Evolutionary conservation across 2,797 vertebrate genomes (phyloP), one percentile per base, ranked within the genome.

Genomic region (Spatula clypeata): DNA sequence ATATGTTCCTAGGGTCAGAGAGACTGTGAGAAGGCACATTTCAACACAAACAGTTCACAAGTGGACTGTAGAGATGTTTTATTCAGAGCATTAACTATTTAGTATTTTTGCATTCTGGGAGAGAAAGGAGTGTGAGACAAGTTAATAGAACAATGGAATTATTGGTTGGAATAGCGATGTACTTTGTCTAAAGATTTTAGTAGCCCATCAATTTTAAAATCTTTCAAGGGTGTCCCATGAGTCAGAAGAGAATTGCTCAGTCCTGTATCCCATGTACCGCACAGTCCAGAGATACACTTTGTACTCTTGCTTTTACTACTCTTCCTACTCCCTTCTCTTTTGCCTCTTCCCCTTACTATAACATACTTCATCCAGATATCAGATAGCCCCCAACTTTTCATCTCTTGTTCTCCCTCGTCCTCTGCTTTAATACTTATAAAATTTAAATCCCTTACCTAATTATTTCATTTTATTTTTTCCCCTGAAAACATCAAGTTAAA

Each of bases 21-120:
- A 32, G 61, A 91, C 40, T 87, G 75, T 94, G 81, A 91, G 75
- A 85, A 93, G 86, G 45, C 36, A 67, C 61, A 67, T 93, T 96
- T 92, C 65, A 57, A 58, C 0, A 14, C 92, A 91, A 82, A 88
- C 44, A 42, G 74, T 87, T 87, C 88, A 75, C 74, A 91, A 69
- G 54, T 51, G 26, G 61, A 36, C 38, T 89, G 69, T 42, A 93
- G 74, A 83, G 31, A 86, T 95, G 73, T 95, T 96, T 96, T 93
- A 90, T 94, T 96, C 79, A 95, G 38, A 90, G 21, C 79, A 96
- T 96, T 92, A 93, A 92, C 93, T 96, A 88, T 93, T 96, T 79
- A 97, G 58, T 47, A 75, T 60, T 69, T 58, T 74, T 86, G 44
- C 45, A 88, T 75, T 55, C 89, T 72, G 61, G 20, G 42, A 91